Evolutionary conservation across 1,140 invertebrate genomes (phyloP).

Genomic region (Elymnias hypermnestra): DNA sequence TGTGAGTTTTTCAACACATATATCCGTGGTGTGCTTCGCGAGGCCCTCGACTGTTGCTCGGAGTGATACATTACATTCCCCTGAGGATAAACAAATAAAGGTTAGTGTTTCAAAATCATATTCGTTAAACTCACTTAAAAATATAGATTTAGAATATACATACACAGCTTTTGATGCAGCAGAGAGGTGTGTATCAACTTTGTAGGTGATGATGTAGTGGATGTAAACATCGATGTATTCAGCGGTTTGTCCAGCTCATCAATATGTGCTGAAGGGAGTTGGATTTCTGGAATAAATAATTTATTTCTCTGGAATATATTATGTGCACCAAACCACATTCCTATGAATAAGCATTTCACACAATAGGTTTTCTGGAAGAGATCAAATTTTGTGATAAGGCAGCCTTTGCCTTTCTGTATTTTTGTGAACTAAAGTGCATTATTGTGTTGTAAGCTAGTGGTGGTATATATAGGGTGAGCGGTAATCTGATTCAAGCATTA

Average conservation of each 20-base stretch:
- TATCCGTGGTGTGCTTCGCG: constrained; percentile 48
- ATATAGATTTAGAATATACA: too few relatives aligned
- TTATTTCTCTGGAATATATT: neutral
- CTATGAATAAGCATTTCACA: too few relatives aligned
- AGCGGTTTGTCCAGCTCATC: constrained; percentile 39
- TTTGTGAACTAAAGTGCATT: too few relatives aligned
- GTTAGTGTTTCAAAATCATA: neutral
- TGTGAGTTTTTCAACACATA: constrained; percentile 55
- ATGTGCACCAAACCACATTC: too few relatives aligned
- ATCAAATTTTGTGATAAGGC: too few relatives aligned
- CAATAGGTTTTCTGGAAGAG: too few relatives aligned
- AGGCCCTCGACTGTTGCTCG: constrained; percentile 51
- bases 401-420: too few relatives aligned
- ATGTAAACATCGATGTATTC: constrained; percentile 25
- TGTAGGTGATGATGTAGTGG: constrained; percentile 18
- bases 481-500: too few relatives aligned
- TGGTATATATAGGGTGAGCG: too few relatives aligned
- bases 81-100: constrained; percentile 22
- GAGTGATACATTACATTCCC: constrained; percentile 60
- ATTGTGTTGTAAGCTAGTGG: too few relatives aligned
- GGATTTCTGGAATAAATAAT: constrained; percentile 35
- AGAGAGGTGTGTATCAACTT: constrained; percentile 48
- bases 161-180: constrained; percentile 62
- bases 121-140: too few relatives aligned
- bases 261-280: constrained; percentile 22